Evolutionary conservation across 2,888 invertebrate genomes (phyloP).

Genomic region (Heteromurus nitidus): DNA sequence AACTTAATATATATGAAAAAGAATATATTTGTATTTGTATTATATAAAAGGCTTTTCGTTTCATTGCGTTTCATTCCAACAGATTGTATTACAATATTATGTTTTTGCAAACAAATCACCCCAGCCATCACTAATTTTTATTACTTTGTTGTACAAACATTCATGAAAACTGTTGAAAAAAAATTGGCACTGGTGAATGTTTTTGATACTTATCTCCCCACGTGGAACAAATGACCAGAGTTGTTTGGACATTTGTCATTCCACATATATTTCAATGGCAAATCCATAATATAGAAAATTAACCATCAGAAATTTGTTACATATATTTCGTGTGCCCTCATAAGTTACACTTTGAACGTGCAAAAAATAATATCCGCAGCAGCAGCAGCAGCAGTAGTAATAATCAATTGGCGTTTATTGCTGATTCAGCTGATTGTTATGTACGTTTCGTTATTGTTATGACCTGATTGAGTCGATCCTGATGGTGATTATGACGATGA

Average conservation of each 20-base stretch:
- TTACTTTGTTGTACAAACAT: background rate
- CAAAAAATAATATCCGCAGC: background rate
- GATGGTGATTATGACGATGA: conserved; percentile 31
- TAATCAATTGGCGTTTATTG: conserved; percentile 47
- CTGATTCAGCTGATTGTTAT: conserved; percentile 9
- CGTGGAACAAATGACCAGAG: conserved; percentile 48
- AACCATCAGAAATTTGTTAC: too few species aligned
- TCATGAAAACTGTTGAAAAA: background rate
- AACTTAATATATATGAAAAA: background rate
- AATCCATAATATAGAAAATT: too few species aligned
- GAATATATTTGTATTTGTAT: background rate
- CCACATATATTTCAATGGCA: conserved; percentile 16
- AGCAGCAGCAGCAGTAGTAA: background rate
- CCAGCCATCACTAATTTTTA: background rate
- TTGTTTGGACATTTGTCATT: conserved; percentile 42
- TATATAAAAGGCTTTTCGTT: background rate
- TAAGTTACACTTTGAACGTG: too few species aligned
- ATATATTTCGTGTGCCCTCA: too few species aligned
- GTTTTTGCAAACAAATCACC: background rate
- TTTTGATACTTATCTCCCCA: background rate
- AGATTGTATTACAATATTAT: background rate
- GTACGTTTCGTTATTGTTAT: conserved; percentile 15
- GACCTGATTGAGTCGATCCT: conserved; percentile 37
- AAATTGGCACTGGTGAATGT: background rate
- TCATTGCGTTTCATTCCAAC: background rate